Evolutionary conservation across 30 jellyfish, hydroid and myxozoan species (phyloP), one percentile per base, ranked within the genome.

Genomic region (Hydra vulgaris): DNA sequence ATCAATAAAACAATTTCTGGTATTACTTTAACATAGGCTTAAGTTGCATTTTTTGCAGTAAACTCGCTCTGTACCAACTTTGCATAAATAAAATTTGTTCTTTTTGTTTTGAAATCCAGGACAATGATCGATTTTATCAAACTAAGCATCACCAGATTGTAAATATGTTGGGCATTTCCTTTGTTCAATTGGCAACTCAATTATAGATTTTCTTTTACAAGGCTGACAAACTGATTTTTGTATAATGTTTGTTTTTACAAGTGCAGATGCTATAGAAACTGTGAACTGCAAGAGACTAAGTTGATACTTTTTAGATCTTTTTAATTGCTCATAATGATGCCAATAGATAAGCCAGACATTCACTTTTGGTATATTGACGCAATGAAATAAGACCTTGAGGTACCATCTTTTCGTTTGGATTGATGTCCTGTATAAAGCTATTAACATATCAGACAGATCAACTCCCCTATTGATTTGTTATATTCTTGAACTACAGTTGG

Each of bases 301-400:
- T 26, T 74, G 87, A 23, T 24, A 77, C 55, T 73, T 79, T 1
- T 70, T 25, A 70, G 91, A 71, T 40, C 68, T 19, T 18, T 81
- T 77, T 8, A 18, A 16, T 26, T 85, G 79, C 12, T n/a, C 18
- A 52, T 66, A 82, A 71, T 73, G 82, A 26, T 86, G 53, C 19
- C 87, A 24, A 85, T 82, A 82, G 15, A 82, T 67, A 12, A 84
- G 73, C 92, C 89, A 83, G 7, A 84, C 84, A 77, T 78, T 84
- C 17, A 68, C 90, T 79, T 85, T 79, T 0, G 83, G 24, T 4
- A 85, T 85, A 66, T 85, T 80, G n/a, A 23, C 67, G 22, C 79
- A 69, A 72, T 85, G 94, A 26, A 67, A 78, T 22, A 76, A n/a
- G n/a, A 77, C 52, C 67, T 53, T 27, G 54, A 85, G 40, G 84